These are phyloP conservation scores for Dicycla oo DNA, from an alignment of 2,888 invertebrate species.

Conservation along the genomic window DNA sequence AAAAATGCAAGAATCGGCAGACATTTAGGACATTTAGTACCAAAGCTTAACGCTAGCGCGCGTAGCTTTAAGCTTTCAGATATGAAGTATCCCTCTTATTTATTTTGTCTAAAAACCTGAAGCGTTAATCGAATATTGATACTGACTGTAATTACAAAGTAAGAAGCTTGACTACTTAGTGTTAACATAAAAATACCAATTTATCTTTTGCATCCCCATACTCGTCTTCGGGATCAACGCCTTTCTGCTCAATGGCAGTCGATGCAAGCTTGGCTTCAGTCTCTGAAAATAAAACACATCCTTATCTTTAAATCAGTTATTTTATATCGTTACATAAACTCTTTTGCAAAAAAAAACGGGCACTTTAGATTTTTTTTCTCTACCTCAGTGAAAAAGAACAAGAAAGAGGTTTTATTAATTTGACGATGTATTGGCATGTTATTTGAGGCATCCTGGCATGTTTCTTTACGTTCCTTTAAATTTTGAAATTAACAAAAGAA, in stretches of 20 bases:
- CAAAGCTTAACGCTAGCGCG: background rate
- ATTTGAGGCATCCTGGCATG: too few relatives aligned
- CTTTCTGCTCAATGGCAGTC: constrained; percentile 44
- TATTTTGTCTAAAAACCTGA: background rate
- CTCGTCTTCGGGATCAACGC: constrained; percentile 60
- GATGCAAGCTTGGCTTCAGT: constrained; percentile 36
- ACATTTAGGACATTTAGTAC: too few relatives aligned
- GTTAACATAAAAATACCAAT: constrained; percentile 66
- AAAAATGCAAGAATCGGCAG: too few relatives aligned
- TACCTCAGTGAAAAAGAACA: too few relatives aligned
- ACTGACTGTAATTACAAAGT: background rate
- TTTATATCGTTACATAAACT: background rate
- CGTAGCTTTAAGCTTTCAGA: background rate
- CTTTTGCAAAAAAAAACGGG: too few relatives aligned
- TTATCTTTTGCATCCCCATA: constrained; percentile 72
- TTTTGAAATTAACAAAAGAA: too few relatives aligned
- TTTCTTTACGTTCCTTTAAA: too few relatives aligned
- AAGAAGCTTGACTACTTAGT: background rate
- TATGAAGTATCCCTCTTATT: background rate
- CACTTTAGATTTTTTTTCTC: too few relatives aligned
- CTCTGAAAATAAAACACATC: constrained; percentile 31
- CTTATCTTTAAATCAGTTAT: background rate
- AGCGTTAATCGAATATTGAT: background rate
- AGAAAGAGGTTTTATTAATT: too few relatives aligned
- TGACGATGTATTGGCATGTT: too few relatives aligned